phyloP scores from a whole-genome alignment of 1,140 invertebrate genomes.

The Zaprionus gabonicus region DNA sequence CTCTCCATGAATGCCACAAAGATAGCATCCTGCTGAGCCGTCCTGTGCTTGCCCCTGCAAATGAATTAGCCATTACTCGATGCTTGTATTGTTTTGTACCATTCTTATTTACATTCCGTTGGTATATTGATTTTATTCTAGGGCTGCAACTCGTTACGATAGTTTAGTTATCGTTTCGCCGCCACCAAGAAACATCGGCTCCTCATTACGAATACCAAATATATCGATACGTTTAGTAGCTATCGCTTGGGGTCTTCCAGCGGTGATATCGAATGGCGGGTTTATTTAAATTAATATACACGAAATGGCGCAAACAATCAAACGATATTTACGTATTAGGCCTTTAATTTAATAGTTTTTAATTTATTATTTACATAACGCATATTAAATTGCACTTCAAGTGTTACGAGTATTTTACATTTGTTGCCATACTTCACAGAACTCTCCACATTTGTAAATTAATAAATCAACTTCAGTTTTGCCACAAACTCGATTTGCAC shows the following conservation, averaged over 20 bases:
- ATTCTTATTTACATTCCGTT: constrained; percentile 37
- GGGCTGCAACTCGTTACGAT: background rate
- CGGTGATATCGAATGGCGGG: background rate
- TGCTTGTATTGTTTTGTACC: background rate
- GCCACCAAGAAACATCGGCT: constrained; percentile 1
- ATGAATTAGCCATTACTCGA: background rate
- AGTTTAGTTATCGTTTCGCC: background rate
- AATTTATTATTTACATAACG: background rate
- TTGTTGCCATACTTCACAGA: background rate
- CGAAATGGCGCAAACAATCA: too few relatives aligned
- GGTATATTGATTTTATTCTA: constrained; percentile 31
- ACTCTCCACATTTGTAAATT: background rate
- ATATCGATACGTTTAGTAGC: background rate
- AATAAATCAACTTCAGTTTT: background rate
- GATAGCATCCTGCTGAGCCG: constrained; percentile 73
- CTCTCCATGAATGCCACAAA: constrained; percentile 71
- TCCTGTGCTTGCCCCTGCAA: constrained; percentile 67
- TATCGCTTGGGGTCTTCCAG: background rate
- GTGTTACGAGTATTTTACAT: background rate
- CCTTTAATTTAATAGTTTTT: background rate
- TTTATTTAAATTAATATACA: background rate
- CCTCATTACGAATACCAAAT: too few relatives aligned
- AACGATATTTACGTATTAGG: too few relatives aligned
- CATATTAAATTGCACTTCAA: background rate
- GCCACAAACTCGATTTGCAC: constrained; percentile 46